phyloP scores from a whole-genome alignment of 2,797 vertebrate species.

The Selene dorsalis region DNA sequence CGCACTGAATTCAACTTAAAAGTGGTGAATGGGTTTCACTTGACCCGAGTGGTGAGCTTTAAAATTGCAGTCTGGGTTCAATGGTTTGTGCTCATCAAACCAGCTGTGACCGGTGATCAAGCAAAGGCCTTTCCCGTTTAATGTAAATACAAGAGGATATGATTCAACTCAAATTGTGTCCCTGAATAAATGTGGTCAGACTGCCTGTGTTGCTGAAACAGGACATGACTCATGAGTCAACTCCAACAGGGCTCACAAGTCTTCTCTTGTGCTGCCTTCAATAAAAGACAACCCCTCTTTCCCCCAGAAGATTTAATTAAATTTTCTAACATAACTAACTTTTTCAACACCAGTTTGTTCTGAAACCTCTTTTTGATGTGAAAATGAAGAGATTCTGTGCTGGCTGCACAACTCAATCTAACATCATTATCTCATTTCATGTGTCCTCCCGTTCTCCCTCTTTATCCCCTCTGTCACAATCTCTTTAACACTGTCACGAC shows the following conservation, averaged over 20 bases:
- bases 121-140: slow-evolving; percentile 20
- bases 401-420: slow-evolving; percentile 5
- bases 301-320: slow-evolving; percentile 38
- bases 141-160: slow-evolving; percentile 21
- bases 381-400: slow-evolving; percentile 11
- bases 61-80: slow-evolving; percentile 35
- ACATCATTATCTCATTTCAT: slow-evolving; percentile 38
- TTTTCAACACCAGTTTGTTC: slow-evolving; percentile 14
- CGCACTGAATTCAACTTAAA: background rate
- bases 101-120: slow-evolving; percentile 41
- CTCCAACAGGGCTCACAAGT: slow-evolving; percentile 29
- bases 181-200: slow-evolving; percentile 44
- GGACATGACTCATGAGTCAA: slow-evolving; percentile 52
- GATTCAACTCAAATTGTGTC: slow-evolving; percentile 39
- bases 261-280: slow-evolving; percentile 23
- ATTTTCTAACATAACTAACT: slow-evolving; percentile 16
- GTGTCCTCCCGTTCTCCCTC: background rate
- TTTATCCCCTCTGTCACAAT: slow-evolving; percentile 25
- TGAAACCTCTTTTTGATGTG: slow-evolving; percentile 10
- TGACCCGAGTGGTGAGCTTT: slow-evolving; percentile 5
- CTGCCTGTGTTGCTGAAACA: slow-evolving; percentile 21
- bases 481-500: slow-evolving; percentile 61
- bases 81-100: slow-evolving; percentile 30
- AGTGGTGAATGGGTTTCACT: background rate
- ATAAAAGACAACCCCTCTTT: slow-evolving; percentile 25